Base-by-base conservation (phyloP, 1,140 invertebrate species). In the Gonatopus flavifemur region DNA sequence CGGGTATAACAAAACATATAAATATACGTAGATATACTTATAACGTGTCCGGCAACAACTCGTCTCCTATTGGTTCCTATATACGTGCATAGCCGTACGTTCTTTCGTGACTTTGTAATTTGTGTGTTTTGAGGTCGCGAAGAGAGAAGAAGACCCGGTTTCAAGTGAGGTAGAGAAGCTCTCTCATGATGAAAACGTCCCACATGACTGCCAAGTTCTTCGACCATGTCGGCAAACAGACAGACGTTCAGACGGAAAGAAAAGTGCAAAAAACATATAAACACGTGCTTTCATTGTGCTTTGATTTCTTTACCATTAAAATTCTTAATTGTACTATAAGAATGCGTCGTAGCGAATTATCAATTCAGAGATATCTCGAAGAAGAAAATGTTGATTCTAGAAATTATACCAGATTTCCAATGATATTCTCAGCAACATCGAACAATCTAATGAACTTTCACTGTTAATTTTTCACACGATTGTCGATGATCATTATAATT, bases 91-190 rank as follows among this genome's bases (percentile, higher is more conserved):
- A 32, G 40, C 41, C 15, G 35, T 60, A n/a, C n/a, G n/a, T n/a
- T n/a, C n/a, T n/a, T n/a, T 38, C 37, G 36, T 49, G 47, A 46
- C 42, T 62, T 52, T 28, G 36, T 61, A 62, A 61, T 62, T 62
- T 62, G 58, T 62, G 58, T 62, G 59, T 62, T 62, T 62, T 50
- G 59, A 62, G 59, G 59, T 62, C 59, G 59, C 38, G 42, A 44
- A 57, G 58, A 62, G 57, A 59, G 54, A 53, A 41, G 21, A 30
- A 61, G 59, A 62, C 59, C 59, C 54, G 59, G 59, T 62, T 62
- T 62, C 28, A 42, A 31, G 40, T 12, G 44, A 56, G 41, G 30
- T 21, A 45, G 50, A 39, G 49, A 54, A 61, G 49, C 44, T 54
- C 41, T 32, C 15, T 38, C 16, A 49, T n/a, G 42, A 49, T 49